A percentile compares a stretch with the other conserved stretches of the same genome.
These are phyloP conservation scores for Apeira syringaria DNA, from an alignment of 2,888 invertebrate species.

Conservation along the genomic window DNA sequence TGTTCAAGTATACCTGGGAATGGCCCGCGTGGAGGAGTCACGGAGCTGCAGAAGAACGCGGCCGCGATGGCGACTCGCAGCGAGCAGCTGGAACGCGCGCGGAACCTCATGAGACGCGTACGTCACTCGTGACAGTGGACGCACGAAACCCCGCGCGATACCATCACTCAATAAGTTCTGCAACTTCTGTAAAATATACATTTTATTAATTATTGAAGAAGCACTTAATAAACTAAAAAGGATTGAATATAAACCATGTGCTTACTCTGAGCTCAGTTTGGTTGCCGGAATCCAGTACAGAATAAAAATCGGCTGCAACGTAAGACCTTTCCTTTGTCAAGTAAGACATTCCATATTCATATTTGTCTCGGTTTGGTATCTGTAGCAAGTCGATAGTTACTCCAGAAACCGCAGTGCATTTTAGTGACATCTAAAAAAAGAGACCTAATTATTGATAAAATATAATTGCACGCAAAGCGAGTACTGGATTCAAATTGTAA, in stretches of 20 bases:
- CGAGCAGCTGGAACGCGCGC: constrained; percentile 53
- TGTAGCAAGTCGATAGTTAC: not conserved
- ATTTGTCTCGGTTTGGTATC: constrained; percentile 38
- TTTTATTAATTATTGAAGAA: too few species aligned
- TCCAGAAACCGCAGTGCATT: not conserved
- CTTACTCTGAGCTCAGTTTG: constrained; percentile 23
- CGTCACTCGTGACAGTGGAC: constrained; percentile 54
- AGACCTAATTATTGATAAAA: too few species aligned
- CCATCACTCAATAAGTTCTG: constrained; percentile 54
- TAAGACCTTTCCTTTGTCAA: constrained; percentile 38
- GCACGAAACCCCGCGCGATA: constrained; percentile 54
- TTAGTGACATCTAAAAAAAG: not conserved
- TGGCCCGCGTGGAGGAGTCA: constrained; percentile 15
- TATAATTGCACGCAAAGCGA: too few species aligned
- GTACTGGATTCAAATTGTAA: too few species aligned
- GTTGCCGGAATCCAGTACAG: constrained; percentile 38
- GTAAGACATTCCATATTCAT: constrained; percentile 39
- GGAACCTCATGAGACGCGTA: constrained; percentile 42
- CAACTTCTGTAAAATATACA: constrained; percentile 39
- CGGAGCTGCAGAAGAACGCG: constrained; percentile 49
- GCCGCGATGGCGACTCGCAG: constrained; percentile 53
- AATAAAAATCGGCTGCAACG: constrained; percentile 40
- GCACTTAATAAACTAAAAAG: too few species aligned
- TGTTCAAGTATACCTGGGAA: constrained; percentile 42
- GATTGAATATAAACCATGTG: too few species aligned